phyloP scores from a whole-genome alignment of 1,140 invertebrate genomes.

The Hylaeus anthracinus region DNA sequence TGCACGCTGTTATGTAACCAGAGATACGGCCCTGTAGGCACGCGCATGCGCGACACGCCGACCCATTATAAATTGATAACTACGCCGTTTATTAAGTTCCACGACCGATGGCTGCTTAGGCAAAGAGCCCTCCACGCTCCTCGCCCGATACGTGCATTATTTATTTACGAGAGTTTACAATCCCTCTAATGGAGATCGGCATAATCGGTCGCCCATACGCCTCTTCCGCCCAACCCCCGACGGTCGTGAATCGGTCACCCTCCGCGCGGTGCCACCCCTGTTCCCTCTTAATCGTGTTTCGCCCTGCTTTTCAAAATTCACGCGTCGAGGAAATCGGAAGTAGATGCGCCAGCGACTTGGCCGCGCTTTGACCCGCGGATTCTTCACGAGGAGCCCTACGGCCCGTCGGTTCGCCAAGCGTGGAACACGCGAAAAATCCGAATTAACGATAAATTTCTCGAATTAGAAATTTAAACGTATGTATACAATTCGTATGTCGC shows the following conservation, averaged over 20 bases:
- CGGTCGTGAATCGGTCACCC: conserved; percentile 5
- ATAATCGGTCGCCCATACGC: conserved; percentile 72
- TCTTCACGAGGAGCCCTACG: no score
- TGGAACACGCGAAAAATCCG: no score
- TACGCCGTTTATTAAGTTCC: conserved; percentile 80
- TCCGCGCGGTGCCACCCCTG: conserved; percentile 31
- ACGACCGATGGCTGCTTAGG: conserved; percentile 78
- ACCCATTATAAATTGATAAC: conserved; percentile 79
- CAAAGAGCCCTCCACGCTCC: conserved; percentile 70
- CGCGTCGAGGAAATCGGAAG: conserved; percentile 49
- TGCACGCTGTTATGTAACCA: conserved; percentile 61
- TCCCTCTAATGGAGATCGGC: conserved; percentile 78
- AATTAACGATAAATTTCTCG: no score
- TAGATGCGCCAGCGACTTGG: conserved; percentile 1
- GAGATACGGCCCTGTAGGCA: conserved; percentile 64
- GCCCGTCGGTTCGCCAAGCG: no score
- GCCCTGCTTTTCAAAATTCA: conserved; percentile 60
- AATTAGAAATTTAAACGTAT: no score
- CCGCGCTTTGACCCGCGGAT: neutral
- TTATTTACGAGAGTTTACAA: conserved; percentile 81
- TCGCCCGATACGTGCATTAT: conserved; percentile 76
- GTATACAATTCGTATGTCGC: no score
- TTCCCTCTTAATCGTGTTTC: conserved; percentile 63
- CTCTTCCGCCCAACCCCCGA: conserved; percentile 1
- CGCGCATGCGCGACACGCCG: conserved; percentile 71